phyloP scores from a whole-genome alignment of 2,888 invertebrate species.

The Chesias legatella region DNA sequence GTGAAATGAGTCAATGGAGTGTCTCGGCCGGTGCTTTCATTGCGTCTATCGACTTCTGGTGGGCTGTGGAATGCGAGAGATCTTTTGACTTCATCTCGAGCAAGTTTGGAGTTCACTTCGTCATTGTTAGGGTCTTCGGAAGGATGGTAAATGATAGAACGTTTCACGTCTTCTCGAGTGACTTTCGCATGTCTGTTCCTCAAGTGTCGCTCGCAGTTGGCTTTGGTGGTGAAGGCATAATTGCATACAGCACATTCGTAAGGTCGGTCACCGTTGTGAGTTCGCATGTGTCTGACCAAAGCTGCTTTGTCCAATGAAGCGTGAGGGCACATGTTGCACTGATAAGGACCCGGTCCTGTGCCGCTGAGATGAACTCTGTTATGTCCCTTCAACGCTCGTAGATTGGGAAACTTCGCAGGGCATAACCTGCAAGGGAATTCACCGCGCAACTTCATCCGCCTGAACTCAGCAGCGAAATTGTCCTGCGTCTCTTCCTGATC shows the following conservation, averaged over 20 bases:
- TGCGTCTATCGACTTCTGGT: constrained; percentile 71
- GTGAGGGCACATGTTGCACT: constrained; percentile 96
- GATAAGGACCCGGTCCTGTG: constrained; percentile 89
- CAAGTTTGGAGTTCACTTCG: constrained; percentile 80
- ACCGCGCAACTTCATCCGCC: constrained; percentile 93
- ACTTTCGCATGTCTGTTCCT: constrained; percentile 94
- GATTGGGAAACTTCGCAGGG: constrained; percentile 91
- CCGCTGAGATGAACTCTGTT: constrained; percentile 91
- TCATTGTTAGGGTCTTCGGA: constrained; percentile 91
- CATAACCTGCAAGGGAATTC: constrained; percentile 96
- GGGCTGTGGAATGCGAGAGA: constrained; percentile 78
- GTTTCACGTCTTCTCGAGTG: constrained; percentile 93
- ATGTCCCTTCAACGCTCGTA: constrained; percentile 94
- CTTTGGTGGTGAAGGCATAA: constrained; percentile 98
- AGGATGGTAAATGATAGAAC: constrained; percentile 92
- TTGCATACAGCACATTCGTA: constrained; percentile 97
- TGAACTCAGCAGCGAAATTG: constrained; percentile 89
- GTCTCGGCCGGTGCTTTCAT: constrained; percentile 59
- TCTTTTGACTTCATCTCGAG: constrained; percentile 78
- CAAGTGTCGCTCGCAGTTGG: constrained; percentile 97
- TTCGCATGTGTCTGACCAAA: constrained; percentile 93
- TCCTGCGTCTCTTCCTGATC: constrained; percentile 88
- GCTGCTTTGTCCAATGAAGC: constrained; percentile 94
- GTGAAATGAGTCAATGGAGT: constrained; percentile 70
- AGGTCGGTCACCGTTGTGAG: constrained; percentile 96